Evolutionary conservation across 2,888 invertebrate genomes (phyloP).

Genomic region (Ethmia dodecea): DNA sequence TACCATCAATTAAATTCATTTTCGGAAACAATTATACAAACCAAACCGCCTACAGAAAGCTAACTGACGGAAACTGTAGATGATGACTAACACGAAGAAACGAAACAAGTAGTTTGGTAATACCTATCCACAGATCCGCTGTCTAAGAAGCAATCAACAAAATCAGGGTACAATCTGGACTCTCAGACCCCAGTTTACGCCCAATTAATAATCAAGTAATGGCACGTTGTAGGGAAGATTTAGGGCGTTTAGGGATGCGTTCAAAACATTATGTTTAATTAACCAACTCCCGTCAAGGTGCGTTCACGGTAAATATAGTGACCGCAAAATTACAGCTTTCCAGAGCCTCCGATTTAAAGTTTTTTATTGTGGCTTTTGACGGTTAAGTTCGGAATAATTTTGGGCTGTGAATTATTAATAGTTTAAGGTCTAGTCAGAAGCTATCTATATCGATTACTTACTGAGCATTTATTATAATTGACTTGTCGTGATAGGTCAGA

Average conservation of each 20-base stretch:
- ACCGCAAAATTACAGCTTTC: constrained; percentile 59
- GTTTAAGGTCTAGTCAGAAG: too few species aligned
- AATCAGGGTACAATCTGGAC: constrained; percentile 30
- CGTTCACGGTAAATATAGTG: constrained; percentile 48
- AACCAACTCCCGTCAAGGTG: constrained; percentile 53
- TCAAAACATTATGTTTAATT: constrained; percentile 52
- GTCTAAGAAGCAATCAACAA: constrained; percentile 30
- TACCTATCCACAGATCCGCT: too few species aligned
- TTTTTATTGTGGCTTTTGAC: constrained; percentile 28
- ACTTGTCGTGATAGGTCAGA: too few species aligned
- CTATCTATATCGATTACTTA: too few species aligned
- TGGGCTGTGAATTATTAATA: constrained; percentile 1
- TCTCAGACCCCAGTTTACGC: constrained; percentile 52
- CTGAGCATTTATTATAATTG: too few species aligned
- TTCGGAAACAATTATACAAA: too few species aligned
- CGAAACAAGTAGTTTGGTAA: too few species aligned
- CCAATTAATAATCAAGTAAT: constrained; percentile 60
- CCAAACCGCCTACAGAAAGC: too few species aligned
- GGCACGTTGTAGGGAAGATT: constrained; percentile 26
- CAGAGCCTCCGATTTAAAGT: constrained; percentile 39
- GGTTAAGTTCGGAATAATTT: constrained; percentile 2
- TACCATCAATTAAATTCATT: too few species aligned
- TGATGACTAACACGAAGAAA: too few species aligned
- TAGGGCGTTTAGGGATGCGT: constrained; percentile 30
- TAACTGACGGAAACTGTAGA: too few species aligned